Base-by-base conservation (phyloP, 2,113 vertebrate genomes). In the Mugil cephalus region DNA sequence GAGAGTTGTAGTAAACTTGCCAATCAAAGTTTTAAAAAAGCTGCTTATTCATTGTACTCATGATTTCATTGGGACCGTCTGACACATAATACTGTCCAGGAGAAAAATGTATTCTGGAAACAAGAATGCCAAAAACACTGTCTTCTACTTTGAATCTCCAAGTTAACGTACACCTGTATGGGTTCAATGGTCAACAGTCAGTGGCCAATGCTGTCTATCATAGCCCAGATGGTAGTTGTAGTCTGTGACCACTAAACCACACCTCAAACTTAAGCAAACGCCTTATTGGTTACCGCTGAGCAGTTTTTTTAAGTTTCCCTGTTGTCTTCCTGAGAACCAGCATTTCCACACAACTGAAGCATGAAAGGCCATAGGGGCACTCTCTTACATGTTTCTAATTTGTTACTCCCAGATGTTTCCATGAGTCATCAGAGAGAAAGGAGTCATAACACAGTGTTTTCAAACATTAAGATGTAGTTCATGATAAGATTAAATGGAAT, bases 161-260 rank as follows among this genome's bases (percentile, higher is more conserved):
- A n/a, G n/a, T n/a, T n/a, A n/a, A n/a, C n/a, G n/a, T n/a, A n/a
- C n/a, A n/a, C n/a, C n/a, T n/a, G n/a, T n/a, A n/a, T n/a, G n/a
- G n/a, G 53, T 82, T 79, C 81, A 88, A 69, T 89, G 87, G 88
- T 91, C 87, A 88, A 70, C 74, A 78, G 65, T 67, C 73, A 86
- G 51, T 0, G 42, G 78, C 70, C 85, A 85, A 14, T 10, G 7
- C 46, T 66, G 83, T 88, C 85, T 30, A 30, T 91, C 85, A 84
- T 30, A 40, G 62, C 61, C 46, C 67, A 79, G 79, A 80, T 80
- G 4, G 63, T 48, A 34, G 66, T 75, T 34, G 2, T 74, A 24
- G 60, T 71, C 17, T 46, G 0, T 69, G 77, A 80, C 65, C 47
- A 39, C 68, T 8, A 60, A 74, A 80, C 82, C 50, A 48, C 43